phyloP scores from a whole-genome alignment of 2,113 vertebrate species.

The Microcebus griseorufus region DNA sequence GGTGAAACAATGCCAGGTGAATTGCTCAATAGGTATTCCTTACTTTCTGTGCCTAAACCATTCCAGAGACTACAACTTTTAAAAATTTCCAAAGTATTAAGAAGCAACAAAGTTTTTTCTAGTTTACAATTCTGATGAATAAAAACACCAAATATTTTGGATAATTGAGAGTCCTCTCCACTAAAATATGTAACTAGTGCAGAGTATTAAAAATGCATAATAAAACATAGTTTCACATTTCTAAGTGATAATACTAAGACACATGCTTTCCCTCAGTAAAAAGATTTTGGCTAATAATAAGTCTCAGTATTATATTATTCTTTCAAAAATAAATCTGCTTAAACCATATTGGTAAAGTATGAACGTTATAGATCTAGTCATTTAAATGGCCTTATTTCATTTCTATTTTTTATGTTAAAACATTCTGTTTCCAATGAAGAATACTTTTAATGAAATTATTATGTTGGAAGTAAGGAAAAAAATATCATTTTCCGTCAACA shows the following conservation, averaged over 20 bases:
- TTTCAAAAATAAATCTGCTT: constrained; percentile 54
- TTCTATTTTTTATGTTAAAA: constrained; percentile 48
- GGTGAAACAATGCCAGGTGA: not conserved
- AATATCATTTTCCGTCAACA: constrained; percentile 58
- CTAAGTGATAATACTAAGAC: not conserved
- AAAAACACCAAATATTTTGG: not conserved
- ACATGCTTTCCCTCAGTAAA: not conserved
- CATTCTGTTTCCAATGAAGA: constrained; percentile 44
- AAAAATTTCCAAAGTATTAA: not conserved
- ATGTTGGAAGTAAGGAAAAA: constrained; percentile 59
- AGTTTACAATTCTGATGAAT: not conserved
- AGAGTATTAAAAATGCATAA: not conserved
- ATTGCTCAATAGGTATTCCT: not conserved
- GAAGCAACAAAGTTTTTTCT: not conserved
- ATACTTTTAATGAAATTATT: constrained; percentile 56
- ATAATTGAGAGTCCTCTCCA: not conserved
- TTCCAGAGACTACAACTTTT: not conserved
- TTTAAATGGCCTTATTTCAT: not conserved
- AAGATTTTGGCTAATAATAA: not conserved
- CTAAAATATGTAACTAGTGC: not conserved
- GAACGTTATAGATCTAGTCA: not conserved
- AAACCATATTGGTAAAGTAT: not conserved
- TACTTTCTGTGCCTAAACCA: not conserved
- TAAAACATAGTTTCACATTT: not conserved
- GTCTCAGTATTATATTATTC: not conserved